These are phyloP conservation scores for Parambassis ranga DNA, from an alignment of 2,797 vertebrate genomes.

Conservation along the genomic window DNA sequence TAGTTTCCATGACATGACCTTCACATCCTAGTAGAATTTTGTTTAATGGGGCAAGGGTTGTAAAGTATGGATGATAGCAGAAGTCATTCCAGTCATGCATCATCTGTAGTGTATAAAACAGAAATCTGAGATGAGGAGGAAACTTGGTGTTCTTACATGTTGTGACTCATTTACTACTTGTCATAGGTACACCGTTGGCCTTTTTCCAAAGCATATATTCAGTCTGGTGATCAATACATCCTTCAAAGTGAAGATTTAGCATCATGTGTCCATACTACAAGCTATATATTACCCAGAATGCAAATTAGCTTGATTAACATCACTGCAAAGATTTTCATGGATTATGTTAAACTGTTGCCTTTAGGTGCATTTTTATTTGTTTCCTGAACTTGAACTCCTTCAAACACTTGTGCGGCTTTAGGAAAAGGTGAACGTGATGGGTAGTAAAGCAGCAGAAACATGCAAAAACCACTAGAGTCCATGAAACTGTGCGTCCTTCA, in stretches of 20 bases:
- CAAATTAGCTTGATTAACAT: not conserved
- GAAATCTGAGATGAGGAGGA: not conserved
- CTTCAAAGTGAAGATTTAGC: not conserved
- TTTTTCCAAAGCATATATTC: constrained; percentile 35
- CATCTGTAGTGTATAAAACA: constrained; percentile 7
- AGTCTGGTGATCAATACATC: not conserved
- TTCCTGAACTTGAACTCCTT: not conserved
- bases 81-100: constrained; percentile 15
- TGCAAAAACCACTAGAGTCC: not conserved
- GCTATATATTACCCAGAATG: not conserved
- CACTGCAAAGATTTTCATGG: not conserved
- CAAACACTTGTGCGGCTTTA: constrained; percentile 21
- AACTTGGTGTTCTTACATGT: constrained; percentile 19
- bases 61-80: constrained; percentile 8
- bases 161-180: not conserved
- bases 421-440: constrained; percentile 6
- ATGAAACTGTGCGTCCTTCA: constrained; percentile 1
- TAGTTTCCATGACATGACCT: constrained; percentile 26
- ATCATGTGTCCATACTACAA: too few relatives aligned
- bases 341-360: not conserved
- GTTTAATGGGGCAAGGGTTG: not conserved
- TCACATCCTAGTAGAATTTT: constrained; percentile 2
- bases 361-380: too few relatives aligned
- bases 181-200: not conserved
- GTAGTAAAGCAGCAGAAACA: constrained; percentile 8